Percentiles rank a stretch among this genome's conserved stretches.
phyloP scores from a whole-genome alignment of 2,113 vertebrate species.

The Misgurnus mizolepis region DNA sequence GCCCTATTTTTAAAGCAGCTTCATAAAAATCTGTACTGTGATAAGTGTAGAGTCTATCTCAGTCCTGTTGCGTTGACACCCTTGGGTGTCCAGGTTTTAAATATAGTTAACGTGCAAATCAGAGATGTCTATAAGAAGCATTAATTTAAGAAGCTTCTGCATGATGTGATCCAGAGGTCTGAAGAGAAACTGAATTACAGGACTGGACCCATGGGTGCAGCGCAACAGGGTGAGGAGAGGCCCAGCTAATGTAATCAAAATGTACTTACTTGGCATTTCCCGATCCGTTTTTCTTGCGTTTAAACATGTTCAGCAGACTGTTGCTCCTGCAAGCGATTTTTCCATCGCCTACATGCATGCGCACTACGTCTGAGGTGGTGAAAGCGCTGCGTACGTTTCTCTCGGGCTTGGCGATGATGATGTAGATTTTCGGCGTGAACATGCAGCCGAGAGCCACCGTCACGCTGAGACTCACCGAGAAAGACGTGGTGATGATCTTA shows the following conservation, averaged over 20 bases:
- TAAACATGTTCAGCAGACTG: slow-evolving; percentile 95
- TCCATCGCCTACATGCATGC: slow-evolving; percentile 97
- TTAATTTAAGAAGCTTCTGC: slow-evolving; percentile 70
- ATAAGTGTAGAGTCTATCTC: slow-evolving; percentile 27
- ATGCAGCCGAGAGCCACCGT: slow-evolving; percentile 97
- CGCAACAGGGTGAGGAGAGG: slow-evolving; percentile 62
- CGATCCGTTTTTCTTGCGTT: slow-evolving; percentile 89
- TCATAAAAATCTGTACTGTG: neutral
- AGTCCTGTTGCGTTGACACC: slow-evolving; percentile 56
- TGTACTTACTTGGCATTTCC: slow-evolving; percentile 89
- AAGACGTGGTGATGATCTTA: slow-evolving; percentile 98
- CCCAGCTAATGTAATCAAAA: slow-evolving; percentile 41
- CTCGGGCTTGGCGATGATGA: slow-evolving; percentile 96
- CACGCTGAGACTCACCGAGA: slow-evolving; percentile 95
- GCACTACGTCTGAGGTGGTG: slow-evolving; percentile 96
- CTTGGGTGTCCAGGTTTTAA: slow-evolving; percentile 69
- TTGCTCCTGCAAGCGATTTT: slow-evolving; percentile 92
- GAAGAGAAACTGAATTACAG: slow-evolving; percentile 48
- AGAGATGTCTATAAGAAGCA: slow-evolving; percentile 57
- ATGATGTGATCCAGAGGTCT: slow-evolving; percentile 63
- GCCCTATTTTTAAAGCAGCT: too few relatives aligned
- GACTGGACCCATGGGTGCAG: slow-evolving; percentile 58
- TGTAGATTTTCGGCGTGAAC: slow-evolving; percentile 99
- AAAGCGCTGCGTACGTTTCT: slow-evolving; percentile 97
- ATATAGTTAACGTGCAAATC: slow-evolving; percentile 55